Percentiles rank a stretch among this genome's conserved stretches.
Conservation (phyloP, 64 coral and sea anemone species). For the Montipora efflorescens region DNA sequence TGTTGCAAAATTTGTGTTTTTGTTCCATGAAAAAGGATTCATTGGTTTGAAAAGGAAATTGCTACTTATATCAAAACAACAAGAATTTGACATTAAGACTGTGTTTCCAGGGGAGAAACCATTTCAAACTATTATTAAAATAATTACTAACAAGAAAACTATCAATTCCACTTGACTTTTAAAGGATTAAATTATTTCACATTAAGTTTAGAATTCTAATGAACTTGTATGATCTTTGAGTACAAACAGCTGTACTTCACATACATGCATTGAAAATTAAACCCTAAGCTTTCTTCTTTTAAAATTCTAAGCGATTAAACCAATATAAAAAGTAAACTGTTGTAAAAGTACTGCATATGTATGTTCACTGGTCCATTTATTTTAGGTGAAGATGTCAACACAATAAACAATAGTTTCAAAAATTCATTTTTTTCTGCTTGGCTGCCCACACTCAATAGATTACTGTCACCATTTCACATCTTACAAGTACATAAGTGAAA, state of each 20-base stretch:
- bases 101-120: neutral
- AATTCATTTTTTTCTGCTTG: neutral
- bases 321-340: too few species aligned
- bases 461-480: neutral
- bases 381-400: neutral
- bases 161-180: neutral
- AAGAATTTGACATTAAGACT: neutral
- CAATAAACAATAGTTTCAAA: neutral
- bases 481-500: neutral
- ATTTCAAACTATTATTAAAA: neutral
- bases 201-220: too few species aligned
- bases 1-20: too few species aligned
- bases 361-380: neutral
- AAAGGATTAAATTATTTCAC: too few species aligned
- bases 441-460: neutral
- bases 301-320: too few species aligned
- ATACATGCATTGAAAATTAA: too few species aligned
- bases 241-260: too few species aligned
- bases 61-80: neutral
- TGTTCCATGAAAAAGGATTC: too few species aligned
- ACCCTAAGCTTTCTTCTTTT: too few species aligned
- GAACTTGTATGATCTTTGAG: too few species aligned
- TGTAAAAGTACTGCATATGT: too few species aligned
- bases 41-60: too few species aligned
- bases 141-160: neutral